These are phyloP conservation scores for Malthinus flaveolus DNA, from an alignment of 2,888 invertebrate genomes.

Conservation along the genomic window DNA sequence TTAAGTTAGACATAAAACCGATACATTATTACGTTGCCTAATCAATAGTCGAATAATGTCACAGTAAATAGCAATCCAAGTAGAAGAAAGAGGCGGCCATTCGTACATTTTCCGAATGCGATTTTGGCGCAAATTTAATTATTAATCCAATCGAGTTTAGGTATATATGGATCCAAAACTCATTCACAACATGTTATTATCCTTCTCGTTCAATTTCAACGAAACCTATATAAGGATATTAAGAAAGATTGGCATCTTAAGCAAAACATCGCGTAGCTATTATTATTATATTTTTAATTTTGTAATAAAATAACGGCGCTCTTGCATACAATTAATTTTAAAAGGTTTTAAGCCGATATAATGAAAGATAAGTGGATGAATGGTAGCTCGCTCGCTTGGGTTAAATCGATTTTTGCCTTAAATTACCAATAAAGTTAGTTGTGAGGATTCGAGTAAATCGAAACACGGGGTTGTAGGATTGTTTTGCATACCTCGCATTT, in stretches of 20 bases:
- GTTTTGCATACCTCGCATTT: conserved; percentile 45
- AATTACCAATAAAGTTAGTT: background rate
- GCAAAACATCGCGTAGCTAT: conserved; percentile 23
- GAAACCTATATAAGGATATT: conserved; percentile 43
- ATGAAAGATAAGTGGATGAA: conserved; percentile 52
- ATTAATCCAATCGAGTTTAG: too few species aligned
- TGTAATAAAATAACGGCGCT: conserved; percentile 51
- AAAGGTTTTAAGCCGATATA: conserved; percentile 53
- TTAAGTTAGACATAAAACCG: too few species aligned
- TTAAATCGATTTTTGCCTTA: conserved; percentile 3
- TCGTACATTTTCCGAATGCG: too few species aligned
- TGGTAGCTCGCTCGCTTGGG: conserved; percentile 3
- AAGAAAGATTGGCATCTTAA: conserved; percentile 39
- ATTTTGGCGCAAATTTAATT: too few species aligned
- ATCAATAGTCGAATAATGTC: too few species aligned
- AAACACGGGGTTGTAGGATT: conserved; percentile 22
- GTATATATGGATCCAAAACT: too few species aligned
- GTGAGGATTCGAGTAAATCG: background rate
- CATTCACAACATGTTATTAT: conserved; percentile 46
- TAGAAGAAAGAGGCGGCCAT: too few species aligned
- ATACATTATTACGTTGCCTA: too few species aligned
- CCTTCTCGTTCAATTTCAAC: conserved; percentile 44
- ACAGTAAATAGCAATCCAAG: too few species aligned
- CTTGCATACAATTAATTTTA: conserved; percentile 53
- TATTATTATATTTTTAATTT: conserved; percentile 50